Evolutionary conservation across 2,888 invertebrate species (phyloP).

Genomic region (Netelia inedita): DNA sequence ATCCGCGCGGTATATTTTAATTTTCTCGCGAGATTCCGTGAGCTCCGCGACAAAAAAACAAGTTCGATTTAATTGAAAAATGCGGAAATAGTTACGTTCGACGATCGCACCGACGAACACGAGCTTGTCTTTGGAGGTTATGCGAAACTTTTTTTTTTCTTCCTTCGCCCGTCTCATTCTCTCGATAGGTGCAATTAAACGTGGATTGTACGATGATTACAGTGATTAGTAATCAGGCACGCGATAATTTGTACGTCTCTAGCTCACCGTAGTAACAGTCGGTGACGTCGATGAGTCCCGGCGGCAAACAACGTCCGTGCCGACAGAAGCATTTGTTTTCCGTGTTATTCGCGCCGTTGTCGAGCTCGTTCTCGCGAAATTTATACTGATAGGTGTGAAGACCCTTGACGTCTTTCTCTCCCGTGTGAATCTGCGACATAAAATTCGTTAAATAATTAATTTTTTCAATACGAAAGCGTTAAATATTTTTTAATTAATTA

Average conservation of each 20-base stretch:
- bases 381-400: constrained; percentile 90
- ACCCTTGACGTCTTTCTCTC: constrained; percentile 88
- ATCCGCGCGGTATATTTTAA: constrained; percentile 16
- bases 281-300: constrained; percentile 93
- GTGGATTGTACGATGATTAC: constrained; percentile 4
- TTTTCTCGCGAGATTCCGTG: constrained; percentile 36
- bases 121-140: not conserved
- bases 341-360: constrained; percentile 90
- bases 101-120: not conserved
- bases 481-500: no score
- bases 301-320: constrained; percentile 90
- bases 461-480: no score
- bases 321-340: constrained; percentile 94
- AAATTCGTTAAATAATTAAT: not conserved
- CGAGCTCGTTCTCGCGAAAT: constrained; percentile 91
- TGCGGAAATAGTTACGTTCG: constrained; percentile 30
- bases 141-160: constrained; percentile 16
- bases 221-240: not conserved
- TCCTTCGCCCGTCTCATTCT: not conserved
- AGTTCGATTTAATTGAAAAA: constrained; percentile 17
- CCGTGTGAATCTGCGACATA: constrained; percentile 87
- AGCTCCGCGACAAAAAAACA: not conserved
- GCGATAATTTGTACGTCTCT: not conserved
- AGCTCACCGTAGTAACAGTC: constrained; percentile 92
- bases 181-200: constrained; percentile 21